Evolutionary conservation across 2,797 vertebrate genomes (phyloP), one percentile per base, ranked within the genome.

Genomic region (Sebastolobus alascanus): DNA sequence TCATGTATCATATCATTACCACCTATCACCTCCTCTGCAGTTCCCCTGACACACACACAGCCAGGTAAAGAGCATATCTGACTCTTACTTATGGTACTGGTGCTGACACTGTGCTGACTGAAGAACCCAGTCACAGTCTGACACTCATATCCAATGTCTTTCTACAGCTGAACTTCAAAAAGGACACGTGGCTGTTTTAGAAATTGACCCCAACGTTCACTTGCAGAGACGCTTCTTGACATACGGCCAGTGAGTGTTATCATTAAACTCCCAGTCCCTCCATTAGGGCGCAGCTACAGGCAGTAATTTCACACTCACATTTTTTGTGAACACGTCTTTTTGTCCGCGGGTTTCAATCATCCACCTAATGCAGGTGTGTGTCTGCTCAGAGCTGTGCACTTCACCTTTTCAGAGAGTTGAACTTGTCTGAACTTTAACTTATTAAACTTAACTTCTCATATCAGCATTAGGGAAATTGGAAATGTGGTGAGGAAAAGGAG

Each of bases 281-380:
- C 71, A 60, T 78, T 79, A 60, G 54, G 46, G 33, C 40, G 5
- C 25, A 67, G 58, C 59, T 38, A 22, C 31, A 68, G 63, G 70
- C 38, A 11, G 10, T 37, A 25, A 81, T 52, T 77, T 56, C 27
- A 70, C 27, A 43, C 25, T 5, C 20, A 4, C 13, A 20, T 35
- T 65, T 78, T 80, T 54, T 61, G 67, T 29, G 43, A 77, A 68
- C 37, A 10, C 11, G 18, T 46, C 52, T 52, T 82, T 68, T 65
- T 79, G 71, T 74, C 79, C 8, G 16, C 35, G 2, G 73, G 70
- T 75, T 85, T 80, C 70, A 76, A 50, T 72, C 80, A 37, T 38
- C 60, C 73, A 50, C 29, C 52, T 29, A 61, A 33, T 0, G 37
- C 65, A 82, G 50, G 31, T 25, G 54, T 38, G 59, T 6, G 10